phyloP scores from a whole-genome alignment of 2,113 vertebrate genomes.

The Dipodomys merriami region DNA sequence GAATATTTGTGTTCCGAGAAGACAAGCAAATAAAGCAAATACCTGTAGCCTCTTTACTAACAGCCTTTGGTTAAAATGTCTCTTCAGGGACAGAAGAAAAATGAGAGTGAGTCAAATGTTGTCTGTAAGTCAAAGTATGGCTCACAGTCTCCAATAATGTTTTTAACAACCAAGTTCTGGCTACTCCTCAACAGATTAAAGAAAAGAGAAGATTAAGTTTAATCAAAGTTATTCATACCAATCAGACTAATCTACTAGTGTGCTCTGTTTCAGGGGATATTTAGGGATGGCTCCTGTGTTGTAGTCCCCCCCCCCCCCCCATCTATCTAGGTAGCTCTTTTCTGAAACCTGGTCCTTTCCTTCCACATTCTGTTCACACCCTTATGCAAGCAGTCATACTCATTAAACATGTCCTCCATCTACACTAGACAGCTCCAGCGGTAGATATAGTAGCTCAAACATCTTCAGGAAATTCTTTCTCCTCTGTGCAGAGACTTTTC shows the following conservation, averaged over 20 bases:
- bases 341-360: neutral
- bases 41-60: conserved; percentile 48
- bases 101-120: conserved; percentile 31
- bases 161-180: conserved; percentile 36
- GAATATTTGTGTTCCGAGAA: conserved; percentile 72
- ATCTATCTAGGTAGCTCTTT: neutral
- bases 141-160: neutral
- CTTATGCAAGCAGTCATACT: neutral
- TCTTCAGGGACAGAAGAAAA: conserved; percentile 50
- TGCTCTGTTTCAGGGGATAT: neutral
- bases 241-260: neutral
- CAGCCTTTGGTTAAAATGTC: conserved; percentile 61
- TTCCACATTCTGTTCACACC: neutral
- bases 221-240: neutral
- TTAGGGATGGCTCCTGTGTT: neutral
- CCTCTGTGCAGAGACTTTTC: neutral
- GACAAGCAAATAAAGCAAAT: conserved; percentile 71
- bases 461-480: neutral
- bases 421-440: neutral
- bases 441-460: neutral
- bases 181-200: neutral
- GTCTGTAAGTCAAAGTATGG: neutral
- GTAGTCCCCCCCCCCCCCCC: neutral
- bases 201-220: neutral
- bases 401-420: neutral